Evolutionary conservation across 2,797 vertebrate species (phyloP).

Genomic region (Chanos chanos): DNA sequence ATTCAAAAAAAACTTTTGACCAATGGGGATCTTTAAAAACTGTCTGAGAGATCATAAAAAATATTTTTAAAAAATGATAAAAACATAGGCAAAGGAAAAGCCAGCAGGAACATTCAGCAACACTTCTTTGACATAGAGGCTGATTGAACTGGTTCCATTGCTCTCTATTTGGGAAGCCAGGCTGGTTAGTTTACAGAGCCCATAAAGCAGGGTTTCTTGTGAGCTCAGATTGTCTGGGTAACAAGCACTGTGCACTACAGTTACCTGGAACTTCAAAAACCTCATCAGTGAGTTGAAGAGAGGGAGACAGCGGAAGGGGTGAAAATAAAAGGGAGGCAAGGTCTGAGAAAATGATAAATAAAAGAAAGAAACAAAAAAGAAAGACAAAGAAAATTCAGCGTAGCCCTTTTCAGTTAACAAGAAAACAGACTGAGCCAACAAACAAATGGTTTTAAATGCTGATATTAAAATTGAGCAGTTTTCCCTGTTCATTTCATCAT

Average conservation of each 20-base stretch:
- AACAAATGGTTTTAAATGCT: no score
- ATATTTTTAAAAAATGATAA: not conserved
- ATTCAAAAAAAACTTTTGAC: no score
- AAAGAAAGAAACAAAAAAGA: constrained; percentile 33
- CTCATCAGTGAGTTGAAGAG: constrained; percentile 65
- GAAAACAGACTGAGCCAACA: constrained; percentile 18
- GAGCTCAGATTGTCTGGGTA: no score
- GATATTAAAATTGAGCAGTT: no score
- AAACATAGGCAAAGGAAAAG: not conserved
- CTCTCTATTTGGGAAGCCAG: no score
- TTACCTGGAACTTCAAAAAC: constrained; percentile 68
- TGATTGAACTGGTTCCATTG: no score
- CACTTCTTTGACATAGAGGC: no score
- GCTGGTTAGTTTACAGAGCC: no score
- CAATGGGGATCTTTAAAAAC: not conserved
- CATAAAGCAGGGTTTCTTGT: no score
- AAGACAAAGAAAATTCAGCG: constrained; percentile 9
- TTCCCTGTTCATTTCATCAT: no score
- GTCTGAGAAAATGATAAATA: constrained; percentile 52
- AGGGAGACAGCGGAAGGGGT: constrained; percentile 59
- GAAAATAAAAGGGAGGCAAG: constrained; percentile 67
- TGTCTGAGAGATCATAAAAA: not conserved
- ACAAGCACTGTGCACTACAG: constrained; percentile 25
- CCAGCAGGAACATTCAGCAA: no score
- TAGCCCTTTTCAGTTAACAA: no score